Evolutionary conservation across 2,797 vertebrate species (phyloP), one percentile per base, ranked within the genome.

Genomic region (Myotis myotis): DNA sequence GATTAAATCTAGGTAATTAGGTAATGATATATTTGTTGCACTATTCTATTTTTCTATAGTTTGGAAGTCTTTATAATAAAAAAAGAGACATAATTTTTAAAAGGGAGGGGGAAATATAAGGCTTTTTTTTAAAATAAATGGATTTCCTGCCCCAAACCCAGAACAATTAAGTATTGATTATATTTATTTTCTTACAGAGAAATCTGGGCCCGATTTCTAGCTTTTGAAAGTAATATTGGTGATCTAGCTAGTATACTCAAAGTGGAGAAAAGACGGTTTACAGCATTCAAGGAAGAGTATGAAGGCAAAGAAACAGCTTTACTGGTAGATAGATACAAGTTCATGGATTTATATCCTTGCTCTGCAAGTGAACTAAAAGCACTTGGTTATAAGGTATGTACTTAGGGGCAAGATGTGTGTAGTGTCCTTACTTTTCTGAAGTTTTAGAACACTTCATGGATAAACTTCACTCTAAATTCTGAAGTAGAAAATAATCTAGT

Each of bases 331-430:
- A 98, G 99, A 97, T 99, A 99, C 97, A 99, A 99, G 97, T 99
- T 99, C 98, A 99, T 99, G 99, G 99, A 99, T 97, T 98, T 99
- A 95, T 99, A 99, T 97, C 99, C 99, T 76, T 99, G 99, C 97
- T 99, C 99, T 62, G 90, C 98, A 23, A 99, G 99, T n/a, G 99
- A 99, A 97, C 99, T 99, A 70, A 99, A 99, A 98, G 99, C 99
- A 20, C 99, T 99, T 70, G 99, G 99, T 57, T 99, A 99, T 96
- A 99, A 99, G 99, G 99, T 99, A 96, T 75, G 97, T 90, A 86
- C 70, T 66, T 38, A 41, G 41, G 49, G 55, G 83, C 44, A 25
- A 22, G 44, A 17, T 15, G 10, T 28, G 15, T 57, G 11, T 17
- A 13, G 19, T 66, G 4, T 78, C 25, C 81, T 62, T 36, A 60